phyloP scores from a whole-genome alignment of 1,140 invertebrate genomes.

The Hormaphis cornu region DNA sequence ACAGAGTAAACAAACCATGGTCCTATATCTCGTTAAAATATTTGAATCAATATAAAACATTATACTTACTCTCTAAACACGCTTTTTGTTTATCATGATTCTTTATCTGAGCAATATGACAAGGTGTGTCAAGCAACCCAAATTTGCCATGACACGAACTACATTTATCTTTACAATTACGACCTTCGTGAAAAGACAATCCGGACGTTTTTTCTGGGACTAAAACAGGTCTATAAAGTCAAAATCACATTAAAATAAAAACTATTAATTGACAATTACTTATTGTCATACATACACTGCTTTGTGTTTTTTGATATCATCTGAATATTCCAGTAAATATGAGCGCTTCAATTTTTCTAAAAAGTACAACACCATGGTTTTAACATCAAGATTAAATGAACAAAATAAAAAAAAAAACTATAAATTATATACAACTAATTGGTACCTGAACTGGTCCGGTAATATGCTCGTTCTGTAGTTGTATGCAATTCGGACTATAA shows the following conservation, averaged over 20 bases:
- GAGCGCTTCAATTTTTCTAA: neutral
- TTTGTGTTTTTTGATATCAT: neutral
- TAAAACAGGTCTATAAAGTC: slow-evolving; percentile 45
- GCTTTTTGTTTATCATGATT: slow-evolving; percentile 65
- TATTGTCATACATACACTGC: neutral
- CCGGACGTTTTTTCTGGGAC: slow-evolving; percentile 78
- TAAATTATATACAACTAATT: neutral
- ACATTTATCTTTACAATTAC: slow-evolving; percentile 69
- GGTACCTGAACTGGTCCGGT: neutral
- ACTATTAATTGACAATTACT: neutral
- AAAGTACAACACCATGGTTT: neutral
- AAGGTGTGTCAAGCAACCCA: slow-evolving; percentile 70
- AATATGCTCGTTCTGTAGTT: neutral
- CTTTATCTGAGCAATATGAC: slow-evolving; percentile 75
- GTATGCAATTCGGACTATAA: neutral
- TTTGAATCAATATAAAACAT: neutral
- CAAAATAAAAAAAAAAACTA: neutral
- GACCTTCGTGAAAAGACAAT: slow-evolving; percentile 70
- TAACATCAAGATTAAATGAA: neutral
- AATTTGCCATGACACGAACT: slow-evolving; percentile 77
- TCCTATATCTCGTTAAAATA: no score
- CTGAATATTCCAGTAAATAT: neutral
- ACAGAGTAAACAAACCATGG: no score
- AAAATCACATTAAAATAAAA: neutral
- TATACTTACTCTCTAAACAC: slow-evolving; percentile 51